Percentiles rank a stretch among this genome's conserved stretches.
Conservation (phyloP, 2,797 vertebrate species). For the Poecilia velifera region DNA sequence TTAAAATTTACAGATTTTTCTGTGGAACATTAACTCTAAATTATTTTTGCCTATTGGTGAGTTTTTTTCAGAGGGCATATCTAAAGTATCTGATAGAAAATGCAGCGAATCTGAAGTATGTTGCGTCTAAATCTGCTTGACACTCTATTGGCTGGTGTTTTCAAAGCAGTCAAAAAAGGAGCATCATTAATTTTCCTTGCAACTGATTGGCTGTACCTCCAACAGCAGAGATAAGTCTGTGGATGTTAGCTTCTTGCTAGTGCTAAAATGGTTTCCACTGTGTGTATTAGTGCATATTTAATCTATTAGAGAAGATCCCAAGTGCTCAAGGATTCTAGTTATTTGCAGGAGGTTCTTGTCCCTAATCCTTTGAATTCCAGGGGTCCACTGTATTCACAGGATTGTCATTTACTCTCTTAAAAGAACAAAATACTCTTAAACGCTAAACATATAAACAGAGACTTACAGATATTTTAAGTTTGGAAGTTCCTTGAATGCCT, state of each 20-base stretch:
- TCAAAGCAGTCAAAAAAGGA: not conserved
- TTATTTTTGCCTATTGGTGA: not conserved
- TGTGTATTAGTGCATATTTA: too few species aligned
- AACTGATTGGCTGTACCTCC: not conserved
- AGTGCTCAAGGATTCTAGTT: not conserved
- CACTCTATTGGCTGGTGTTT: not conserved
- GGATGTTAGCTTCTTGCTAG: too few species aligned
- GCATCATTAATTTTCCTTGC: not conserved
- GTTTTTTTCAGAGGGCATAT: not conserved
- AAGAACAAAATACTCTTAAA: not conserved
- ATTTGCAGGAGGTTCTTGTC: not conserved
- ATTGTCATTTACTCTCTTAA: slow-evolving; percentile 7
- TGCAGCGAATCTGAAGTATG: not conserved
- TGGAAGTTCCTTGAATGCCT: slow-evolving; percentile 87
- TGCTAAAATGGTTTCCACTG: too few species aligned
- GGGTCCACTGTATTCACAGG: not conserved
- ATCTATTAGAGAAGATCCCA: not conserved
- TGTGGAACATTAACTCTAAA: not conserved
- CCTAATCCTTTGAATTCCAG: not conserved
- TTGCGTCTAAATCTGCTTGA: not conserved
- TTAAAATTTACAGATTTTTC: not conserved
- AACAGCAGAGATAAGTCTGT: too few species aligned
- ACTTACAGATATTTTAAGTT: slow-evolving; percentile 89
- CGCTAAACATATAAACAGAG: slow-evolving; percentile 4
- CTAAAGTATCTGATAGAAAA: not conserved